These are phyloP conservation scores for Achroia grisella DNA, from an alignment of 1,140 invertebrate genomes.

Conservation along the genomic window DNA sequence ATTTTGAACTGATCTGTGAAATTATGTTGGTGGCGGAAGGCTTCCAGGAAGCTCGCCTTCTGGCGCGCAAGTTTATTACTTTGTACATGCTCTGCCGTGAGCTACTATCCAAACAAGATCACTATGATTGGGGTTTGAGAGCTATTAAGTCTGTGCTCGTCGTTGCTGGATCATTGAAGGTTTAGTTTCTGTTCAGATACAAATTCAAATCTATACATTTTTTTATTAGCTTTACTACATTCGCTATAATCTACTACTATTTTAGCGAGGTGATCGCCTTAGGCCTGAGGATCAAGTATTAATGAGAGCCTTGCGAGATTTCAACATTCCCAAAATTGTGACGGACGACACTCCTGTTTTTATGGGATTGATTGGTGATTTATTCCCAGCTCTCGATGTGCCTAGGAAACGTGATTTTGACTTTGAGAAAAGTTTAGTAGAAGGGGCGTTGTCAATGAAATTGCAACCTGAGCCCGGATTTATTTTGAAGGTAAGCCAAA, in stretches of 20 bases:
- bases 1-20: conserved; percentile 94
- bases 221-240: too few relatives aligned
- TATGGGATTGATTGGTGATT: conserved; percentile 92
- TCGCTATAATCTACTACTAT: too few relatives aligned
- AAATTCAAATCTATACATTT: too few relatives aligned
- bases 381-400: conserved; percentile 92
- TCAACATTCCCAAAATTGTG: conserved; percentile 95
- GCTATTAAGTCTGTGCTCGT: conserved; percentile 95
- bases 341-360: conserved; percentile 92
- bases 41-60: conserved; percentile 88
- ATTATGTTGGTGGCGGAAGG: conserved; percentile 96
- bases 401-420: conserved; percentile 87
- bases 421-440: conserved; percentile 87
- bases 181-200: conserved; percentile 23
- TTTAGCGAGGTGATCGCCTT: conserved; percentile 77
- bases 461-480: conserved; percentile 95
- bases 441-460: conserved; percentile 86
- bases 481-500: conserved; percentile 79
- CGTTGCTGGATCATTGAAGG: conserved; percentile 88
- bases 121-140: conserved; percentile 95
- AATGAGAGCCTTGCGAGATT: conserved; percentile 91
- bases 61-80: conserved; percentile 94
- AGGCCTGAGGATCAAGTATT: conserved; percentile 85
- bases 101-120: conserved; percentile 93
- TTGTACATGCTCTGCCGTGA: conserved; percentile 91